Conservation (phyloP, 37 sponge, comb jelly and placozoan genomes). For the Crambe crambe region DNA sequence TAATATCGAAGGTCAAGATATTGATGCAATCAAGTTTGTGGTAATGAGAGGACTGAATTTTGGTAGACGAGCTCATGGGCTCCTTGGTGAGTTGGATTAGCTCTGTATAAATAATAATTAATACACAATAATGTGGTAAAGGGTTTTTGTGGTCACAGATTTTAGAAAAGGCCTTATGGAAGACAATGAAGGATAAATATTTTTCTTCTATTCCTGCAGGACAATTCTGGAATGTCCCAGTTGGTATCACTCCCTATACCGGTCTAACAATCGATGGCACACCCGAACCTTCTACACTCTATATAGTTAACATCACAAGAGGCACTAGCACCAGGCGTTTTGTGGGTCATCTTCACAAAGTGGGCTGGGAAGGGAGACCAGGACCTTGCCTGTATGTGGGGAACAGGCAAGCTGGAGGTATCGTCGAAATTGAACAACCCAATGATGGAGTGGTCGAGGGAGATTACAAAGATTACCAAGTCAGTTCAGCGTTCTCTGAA, state of each 20-base stretch:
- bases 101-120: background rate
- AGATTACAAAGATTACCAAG: slow-evolving; percentile 14
- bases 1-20: background rate
- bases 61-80: slow-evolving; percentile 59
- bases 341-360: slow-evolving; percentile 18
- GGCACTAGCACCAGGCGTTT: slow-evolving; percentile 4
- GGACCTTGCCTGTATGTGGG: slow-evolving; percentile 54
- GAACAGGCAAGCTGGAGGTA: slow-evolving; percentile 47
- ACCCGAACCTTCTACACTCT: background rate
- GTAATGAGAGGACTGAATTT: slow-evolving; percentile 65
- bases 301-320: background rate
- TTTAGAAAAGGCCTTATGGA: background rate
- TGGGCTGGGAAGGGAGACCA: slow-evolving; percentile 31
- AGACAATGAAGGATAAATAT: background rate
- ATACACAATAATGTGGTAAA: background rate
- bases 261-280: background rate
- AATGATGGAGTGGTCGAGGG: slow-evolving; percentile 53
- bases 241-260: slow-evolving; percentile 32
- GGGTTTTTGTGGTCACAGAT: background rate
- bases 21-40: slow-evolving; percentile 64
- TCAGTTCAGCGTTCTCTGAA: slow-evolving; percentile 3
- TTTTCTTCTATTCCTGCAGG: slow-evolving; percentile 31
- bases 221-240: slow-evolving; percentile 81
- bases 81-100: slow-evolving; percentile 44
- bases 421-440: slow-evolving; percentile 10